These are phyloP conservation scores for Sisyra nigra DNA, from an alignment of 2,888 invertebrate species.

Conservation along the genomic window DNA sequence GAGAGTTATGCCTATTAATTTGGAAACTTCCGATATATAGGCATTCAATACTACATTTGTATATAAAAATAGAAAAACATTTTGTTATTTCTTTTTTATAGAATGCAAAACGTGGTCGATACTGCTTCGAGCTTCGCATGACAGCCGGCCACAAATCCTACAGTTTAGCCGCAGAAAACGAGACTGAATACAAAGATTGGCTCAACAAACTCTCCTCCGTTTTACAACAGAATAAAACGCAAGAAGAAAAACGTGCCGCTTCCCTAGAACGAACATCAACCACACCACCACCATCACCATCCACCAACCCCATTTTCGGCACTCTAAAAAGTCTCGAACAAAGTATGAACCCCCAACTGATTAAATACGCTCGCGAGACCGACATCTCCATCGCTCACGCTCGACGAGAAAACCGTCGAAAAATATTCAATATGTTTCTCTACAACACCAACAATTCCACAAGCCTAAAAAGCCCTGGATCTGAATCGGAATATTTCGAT, in stretches of 20 bases:
- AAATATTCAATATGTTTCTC: constrained; percentile 56
- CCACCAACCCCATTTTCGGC: constrained; percentile 51
- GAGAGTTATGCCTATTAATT: too few species aligned
- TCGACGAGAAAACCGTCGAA: constrained; percentile 61
- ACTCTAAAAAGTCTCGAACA: constrained; percentile 79
- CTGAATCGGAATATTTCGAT: constrained; percentile 13
- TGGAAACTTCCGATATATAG: too few species aligned
- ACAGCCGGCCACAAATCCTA: constrained; percentile 72
- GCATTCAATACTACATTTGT: too few species aligned
- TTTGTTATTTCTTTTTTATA: too few species aligned
- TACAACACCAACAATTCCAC: not conserved
- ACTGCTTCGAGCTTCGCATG: constrained; percentile 80
- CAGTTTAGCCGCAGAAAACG: constrained; percentile 73
- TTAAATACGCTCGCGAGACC: constrained; percentile 81
- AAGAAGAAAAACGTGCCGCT: constrained; percentile 59
- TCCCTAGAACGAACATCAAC: constrained; percentile 41
- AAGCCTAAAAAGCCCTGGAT: too few species aligned
- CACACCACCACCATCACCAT: constrained; percentile 42
- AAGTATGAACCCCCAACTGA: constrained; percentile 82
- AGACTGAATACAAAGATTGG: constrained; percentile 72
- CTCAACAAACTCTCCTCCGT: constrained; percentile 65
- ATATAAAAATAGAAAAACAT: too few species aligned
- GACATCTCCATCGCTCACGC: constrained; percentile 72
- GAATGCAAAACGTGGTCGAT: constrained; percentile 73
- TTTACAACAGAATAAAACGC: constrained; percentile 65